Base-by-base conservation (phyloP, 1,140 invertebrate genomes). In the Drosophila mauritiana region DNA sequence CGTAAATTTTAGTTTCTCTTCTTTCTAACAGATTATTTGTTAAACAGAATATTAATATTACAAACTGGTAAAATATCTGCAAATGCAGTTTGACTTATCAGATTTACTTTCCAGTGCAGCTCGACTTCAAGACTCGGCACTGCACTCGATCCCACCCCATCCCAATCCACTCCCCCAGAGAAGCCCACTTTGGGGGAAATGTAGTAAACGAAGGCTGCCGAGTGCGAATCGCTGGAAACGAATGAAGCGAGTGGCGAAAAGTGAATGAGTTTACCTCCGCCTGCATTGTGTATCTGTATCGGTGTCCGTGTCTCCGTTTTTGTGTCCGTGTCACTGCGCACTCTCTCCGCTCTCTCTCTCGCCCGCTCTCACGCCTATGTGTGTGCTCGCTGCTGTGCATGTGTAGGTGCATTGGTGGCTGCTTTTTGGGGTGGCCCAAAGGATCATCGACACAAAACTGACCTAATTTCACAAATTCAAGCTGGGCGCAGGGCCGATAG, bases 371-470 rank as follows among this genome's bases (percentile, higher is more conserved):
- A 45, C 63, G 70, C 61, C 20, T 4, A 1, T 31, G 46, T 34
- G 40, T 45, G 56, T 70, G 27, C 55, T 46, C 73, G 59, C 37
- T 45, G n/a, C 20, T 36, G 42, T 43, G 57, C 13, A 42, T 48
- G n/a, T 52, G 27, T 61, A 57, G 36, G 54, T 52, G 74, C 68
- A 56, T 40, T 75, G 67, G 75, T 63, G 83, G 75, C 65, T 79
- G 73, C 45, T 70, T 62, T 64, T 63, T 37, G 73, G 76, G 76
- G 69, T 62, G 78, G 77, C 69, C 78, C 65, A 91, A 91, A 92
- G 90, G 91, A 92, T 92, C 91, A 92, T 92, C 91, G 91, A 92
- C 91, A 92, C 91, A 84, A 74, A 90, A 90, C 91, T 92, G 91
- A 92, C 91, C 91, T 91, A 92, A 91, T 92, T 92, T 92, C 88